phyloP scores from a whole-genome alignment of 2,797 vertebrate genomes.

The Linurgus olivaceus region DNA sequence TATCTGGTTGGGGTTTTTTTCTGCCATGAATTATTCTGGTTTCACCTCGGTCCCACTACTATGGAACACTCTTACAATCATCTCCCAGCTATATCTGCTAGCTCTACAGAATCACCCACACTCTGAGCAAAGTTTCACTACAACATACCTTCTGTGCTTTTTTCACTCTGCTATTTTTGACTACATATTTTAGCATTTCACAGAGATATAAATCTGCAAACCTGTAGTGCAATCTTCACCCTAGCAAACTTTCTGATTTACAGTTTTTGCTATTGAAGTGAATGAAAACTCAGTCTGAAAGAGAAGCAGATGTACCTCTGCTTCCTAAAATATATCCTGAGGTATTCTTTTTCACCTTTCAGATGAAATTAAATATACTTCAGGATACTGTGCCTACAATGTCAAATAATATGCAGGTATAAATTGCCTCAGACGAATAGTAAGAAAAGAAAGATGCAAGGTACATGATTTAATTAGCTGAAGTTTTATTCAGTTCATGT shows the following conservation, averaged over 20 bases:
- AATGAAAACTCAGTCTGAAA: not conserved
- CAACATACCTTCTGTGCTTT: conserved; percentile 16
- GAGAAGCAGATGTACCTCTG: not conserved
- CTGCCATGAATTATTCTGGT: not conserved
- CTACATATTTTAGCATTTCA: not conserved
- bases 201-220: not conserved
- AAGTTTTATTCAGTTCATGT: not conserved
- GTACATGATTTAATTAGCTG: not conserved
- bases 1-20: not conserved
- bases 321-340: not conserved
- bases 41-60: not conserved
- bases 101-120: conserved; percentile 20
- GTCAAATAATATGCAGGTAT: not conserved
- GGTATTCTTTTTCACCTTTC: not conserved
- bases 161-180: conserved; percentile 10
- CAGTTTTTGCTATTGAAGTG: not conserved
- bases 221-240: not conserved
- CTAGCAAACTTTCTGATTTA: not conserved
- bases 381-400: not conserved
- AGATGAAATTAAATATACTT: not conserved
- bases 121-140: conserved; percentile 7
- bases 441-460: not conserved
- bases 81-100: not conserved
- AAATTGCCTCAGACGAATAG: not conserved
- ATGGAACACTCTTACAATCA: not conserved